A percentile compares a stretch with the other conserved stretches of the same genome.
phyloP scores from a whole-genome alignment of 2,113 vertebrate species.

The Archilochus colubris region DNA sequence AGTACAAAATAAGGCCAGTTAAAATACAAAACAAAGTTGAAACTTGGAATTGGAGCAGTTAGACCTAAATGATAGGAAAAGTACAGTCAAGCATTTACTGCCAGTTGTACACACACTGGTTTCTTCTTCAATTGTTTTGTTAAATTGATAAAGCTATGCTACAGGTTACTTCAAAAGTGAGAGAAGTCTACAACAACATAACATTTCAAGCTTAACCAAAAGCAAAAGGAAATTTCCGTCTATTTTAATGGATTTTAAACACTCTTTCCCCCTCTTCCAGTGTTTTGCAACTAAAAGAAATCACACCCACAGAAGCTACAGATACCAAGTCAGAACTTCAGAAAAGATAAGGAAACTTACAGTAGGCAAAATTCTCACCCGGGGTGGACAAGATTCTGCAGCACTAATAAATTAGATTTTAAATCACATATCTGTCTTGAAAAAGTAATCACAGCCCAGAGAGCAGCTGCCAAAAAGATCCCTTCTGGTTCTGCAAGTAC shows the following conservation, averaged over 20 bases:
- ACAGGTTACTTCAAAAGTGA: not conserved
- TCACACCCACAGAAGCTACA: not conserved
- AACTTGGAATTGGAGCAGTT: not conserved
- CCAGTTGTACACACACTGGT: not conserved
- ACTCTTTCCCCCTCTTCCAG: not conserved
- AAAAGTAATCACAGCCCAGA: constrained; percentile 31
- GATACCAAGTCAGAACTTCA: not conserved
- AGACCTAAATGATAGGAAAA: not conserved
- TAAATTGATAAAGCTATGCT: not conserved
- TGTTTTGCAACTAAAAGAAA: not conserved
- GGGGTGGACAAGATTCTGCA: constrained; percentile 6
- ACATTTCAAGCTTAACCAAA: not conserved
- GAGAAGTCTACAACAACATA: not conserved
- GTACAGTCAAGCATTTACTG: not conserved
- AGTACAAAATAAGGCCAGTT: not conserved
- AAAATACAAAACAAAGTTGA: not conserved
- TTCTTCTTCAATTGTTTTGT: not conserved
- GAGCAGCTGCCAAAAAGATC: constrained; percentile 30
- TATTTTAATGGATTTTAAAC: not conserved
- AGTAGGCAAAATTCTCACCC: constrained; percentile 6
- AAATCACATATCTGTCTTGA: not conserved
- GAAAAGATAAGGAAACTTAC: constrained; percentile 35
- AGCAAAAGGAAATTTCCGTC: not conserved
- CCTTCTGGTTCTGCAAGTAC: constrained; percentile 33
- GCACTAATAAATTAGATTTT: not conserved